Evolutionary conservation across 2,797 vertebrate species (phyloP), one percentile per base, ranked within the genome.

Genomic region (Staurois parvus): DNA sequence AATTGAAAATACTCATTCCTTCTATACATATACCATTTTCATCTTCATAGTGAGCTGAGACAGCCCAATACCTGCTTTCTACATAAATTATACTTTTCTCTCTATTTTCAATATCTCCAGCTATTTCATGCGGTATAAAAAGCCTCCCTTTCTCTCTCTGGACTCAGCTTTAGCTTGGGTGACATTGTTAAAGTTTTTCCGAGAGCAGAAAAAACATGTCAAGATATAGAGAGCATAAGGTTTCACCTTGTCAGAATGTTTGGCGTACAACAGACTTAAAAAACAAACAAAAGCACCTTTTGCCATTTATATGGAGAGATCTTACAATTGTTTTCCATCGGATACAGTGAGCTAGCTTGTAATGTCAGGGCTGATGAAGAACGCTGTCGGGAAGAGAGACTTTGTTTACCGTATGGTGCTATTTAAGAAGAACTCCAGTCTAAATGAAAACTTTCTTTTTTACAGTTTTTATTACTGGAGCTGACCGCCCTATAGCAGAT

Each of bases 191-290:
- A 81, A 90, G 66, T 89, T 89, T 72, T 89, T 88, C 89, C 87
- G 88, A 92, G 89, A 89, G 88, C 88, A 93, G 88, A 85, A 42
- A 85, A 91, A 92, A 90, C 87, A 88, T 90, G 89, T 91, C 90
- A 90, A 88, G 88, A 90, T 87, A 89, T 85, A 87, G 84, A 72
- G 86, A 85, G 88, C 82, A 84, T 30, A 72, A 86, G 88, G 90
- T 89, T 90, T 92, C 91, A 92, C 92, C 92, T 92, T 92, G 92
- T 93, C 93, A 93, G 89, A 87, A 85, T 88, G 80, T 91, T 90
- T 88, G 87, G 90, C 89, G 86, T 83, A 29, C 79, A 90, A 26
- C 30, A 82, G 86, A 83, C 87, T 91, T 85, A 90, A 86, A 74
- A 89, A 91, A 90, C 69, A 90, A 85, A 84, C 56, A 85, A 83